These are phyloP conservation scores for Platyura marginata DNA, from an alignment of 1,140 invertebrate genomes.

Conservation along the genomic window DNA sequence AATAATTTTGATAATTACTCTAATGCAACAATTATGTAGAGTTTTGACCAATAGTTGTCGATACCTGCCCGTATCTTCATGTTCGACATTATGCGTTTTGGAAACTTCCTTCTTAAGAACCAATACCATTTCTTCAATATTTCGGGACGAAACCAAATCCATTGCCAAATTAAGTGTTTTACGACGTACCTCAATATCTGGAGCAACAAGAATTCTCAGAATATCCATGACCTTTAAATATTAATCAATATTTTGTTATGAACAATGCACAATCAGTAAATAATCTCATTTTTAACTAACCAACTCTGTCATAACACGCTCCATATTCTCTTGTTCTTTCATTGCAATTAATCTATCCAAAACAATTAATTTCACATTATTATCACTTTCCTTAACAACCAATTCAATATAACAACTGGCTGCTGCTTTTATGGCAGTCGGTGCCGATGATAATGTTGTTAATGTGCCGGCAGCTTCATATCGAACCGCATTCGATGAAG, in stretches of 20 bases:
- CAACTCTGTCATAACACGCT: conserved; percentile 87
- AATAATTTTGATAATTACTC: too few relatives aligned
- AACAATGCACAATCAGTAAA: too few relatives aligned
- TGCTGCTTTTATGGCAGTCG: conserved; percentile 93
- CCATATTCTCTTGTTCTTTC: conserved; percentile 69
- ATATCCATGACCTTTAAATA: too few relatives aligned
- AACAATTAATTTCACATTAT: conserved; percentile 98
- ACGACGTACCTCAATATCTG: conserved; percentile 83
- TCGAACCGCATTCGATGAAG: conserved; percentile 85
- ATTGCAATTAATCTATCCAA: conserved; percentile 84
- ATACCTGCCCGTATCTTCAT: conserved; percentile 92
- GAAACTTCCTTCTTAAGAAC: conserved; percentile 87
- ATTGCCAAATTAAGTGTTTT: conserved; percentile 78
- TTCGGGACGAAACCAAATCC: conserved; percentile 83
- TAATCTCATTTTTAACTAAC: too few relatives aligned
- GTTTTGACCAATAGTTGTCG: conserved; percentile 89
- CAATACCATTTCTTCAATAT: conserved; percentile 91
- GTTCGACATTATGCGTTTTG: conserved; percentile 81
- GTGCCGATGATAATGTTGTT: conserved; percentile 93
- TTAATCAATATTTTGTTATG: too few relatives aligned
- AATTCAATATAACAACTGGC: conserved; percentile 96
- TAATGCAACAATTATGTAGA: conserved; percentile 86
- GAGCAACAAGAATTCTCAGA: conserved; percentile 76
- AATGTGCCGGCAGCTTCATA: conserved; percentile 99
- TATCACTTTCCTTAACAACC: conserved; percentile 97